Base-by-base conservation (phyloP, 2,797 vertebrate species). In the Takifugu ocellatus region DNA sequence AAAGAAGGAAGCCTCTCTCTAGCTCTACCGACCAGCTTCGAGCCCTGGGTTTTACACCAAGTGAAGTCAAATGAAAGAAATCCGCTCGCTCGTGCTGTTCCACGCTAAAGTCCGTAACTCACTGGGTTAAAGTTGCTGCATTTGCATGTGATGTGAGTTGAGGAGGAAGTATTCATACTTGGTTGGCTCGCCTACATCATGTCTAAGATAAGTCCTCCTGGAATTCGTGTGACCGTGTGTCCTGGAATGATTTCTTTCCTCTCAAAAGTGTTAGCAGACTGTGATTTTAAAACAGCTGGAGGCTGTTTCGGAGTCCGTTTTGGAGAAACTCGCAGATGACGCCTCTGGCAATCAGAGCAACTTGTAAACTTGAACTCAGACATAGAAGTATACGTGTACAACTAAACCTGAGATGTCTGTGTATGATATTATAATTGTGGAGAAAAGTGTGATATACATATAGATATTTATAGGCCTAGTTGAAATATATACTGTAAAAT, bases 371-470 rank as follows among this genome's bases (percentile, higher is more conserved):
- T 89, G 80, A 86, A 88, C 72, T 75, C 49, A 84, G 83, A 81
- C 72, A 58, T 56, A 78, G 62, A 70, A 70, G 63, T 88, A 82
- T 80, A 85, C 76, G 82, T 86, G 81, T 87, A 85, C 87, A 84
- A 79, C 81, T 88, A 88, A 85, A 85, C 82, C 76, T 81, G 76
- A 86, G 79, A 88, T 88, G 85, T 90, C 82, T 85, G 86, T 90
- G 87, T 88, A 84, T 82, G 84, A 90, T 84, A 88, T 69, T 84
- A 82, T 87, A 79, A 81, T 83, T 84, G 86, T 87, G 85, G 46
- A 85, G 75, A 89, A 81, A 84, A 84, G 62, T 86, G 83, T 88
- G 83, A 88, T 70, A 88, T 83, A 88, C 83, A 85, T 79, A 86
- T 86, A 84, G 31, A 51, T 51, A 51, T 51, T 33, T 24, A 52